A percentile compares a stretch with the other conserved stretches of the same genome.
phyloP scores from a whole-genome alignment of 2,888 invertebrate genomes.

The Itoplectis maculator region DNA sequence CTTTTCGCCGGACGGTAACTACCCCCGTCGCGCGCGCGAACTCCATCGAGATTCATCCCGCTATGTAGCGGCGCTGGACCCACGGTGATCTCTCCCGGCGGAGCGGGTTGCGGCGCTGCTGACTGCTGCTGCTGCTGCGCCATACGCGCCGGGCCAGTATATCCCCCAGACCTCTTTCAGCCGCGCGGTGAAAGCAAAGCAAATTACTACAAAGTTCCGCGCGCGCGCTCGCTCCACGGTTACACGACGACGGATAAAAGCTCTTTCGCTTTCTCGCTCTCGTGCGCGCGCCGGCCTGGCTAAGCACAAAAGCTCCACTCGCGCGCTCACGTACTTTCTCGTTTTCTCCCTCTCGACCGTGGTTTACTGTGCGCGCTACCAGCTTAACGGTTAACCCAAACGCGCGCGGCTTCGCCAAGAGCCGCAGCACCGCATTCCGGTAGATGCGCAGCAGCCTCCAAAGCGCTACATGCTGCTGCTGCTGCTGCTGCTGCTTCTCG shows the following conservation, averaged over 20 bases:
- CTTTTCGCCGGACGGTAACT: constrained; percentile 52
- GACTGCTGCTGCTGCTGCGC: too few species aligned
- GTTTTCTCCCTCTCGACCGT: constrained; percentile 2
- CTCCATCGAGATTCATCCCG: constrained; percentile 18
- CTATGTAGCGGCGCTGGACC: too few species aligned
- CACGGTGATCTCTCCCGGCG: constrained; percentile 9
- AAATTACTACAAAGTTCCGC: constrained; percentile 73
- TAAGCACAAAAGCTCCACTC: constrained; percentile 63
- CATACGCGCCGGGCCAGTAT: background rate
- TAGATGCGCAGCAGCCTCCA: background rate
- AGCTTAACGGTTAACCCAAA: constrained; percentile 62
- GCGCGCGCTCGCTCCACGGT: constrained; percentile 58
- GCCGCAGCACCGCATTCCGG: constrained; percentile 14
- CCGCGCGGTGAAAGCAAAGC: constrained; percentile 72
- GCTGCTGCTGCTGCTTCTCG: background rate
- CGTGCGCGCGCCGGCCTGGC: constrained; percentile 37
- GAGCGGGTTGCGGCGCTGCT: constrained; percentile 9
- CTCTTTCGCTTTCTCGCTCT: constrained; percentile 58
- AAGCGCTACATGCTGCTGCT: constrained; percentile 6
- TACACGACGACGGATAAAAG: constrained; percentile 69
- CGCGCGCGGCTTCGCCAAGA: constrained; percentile 23
- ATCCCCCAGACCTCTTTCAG: constrained; percentile 72
- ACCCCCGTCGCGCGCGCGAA: background rate
- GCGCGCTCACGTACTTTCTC: constrained; percentile 34
- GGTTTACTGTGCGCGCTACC: constrained; percentile 19